Evolutionary conservation across 2,888 invertebrate species (phyloP).

Genomic region (Scaptomyza parva): DNA sequence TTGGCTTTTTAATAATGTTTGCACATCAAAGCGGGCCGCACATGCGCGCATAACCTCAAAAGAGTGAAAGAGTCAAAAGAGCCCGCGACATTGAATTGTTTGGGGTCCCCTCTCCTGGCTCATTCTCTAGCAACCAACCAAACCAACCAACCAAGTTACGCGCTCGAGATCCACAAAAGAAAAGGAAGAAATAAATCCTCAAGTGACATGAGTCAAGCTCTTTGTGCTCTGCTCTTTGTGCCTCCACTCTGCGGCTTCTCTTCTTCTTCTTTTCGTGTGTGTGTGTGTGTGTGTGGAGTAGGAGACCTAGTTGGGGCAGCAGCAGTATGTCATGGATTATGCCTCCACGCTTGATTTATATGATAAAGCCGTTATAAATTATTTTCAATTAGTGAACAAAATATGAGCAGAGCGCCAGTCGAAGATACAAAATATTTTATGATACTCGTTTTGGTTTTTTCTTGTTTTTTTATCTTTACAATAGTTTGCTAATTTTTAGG

Average conservation of each 20-base stretch:
- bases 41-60: conserved; percentile 50
- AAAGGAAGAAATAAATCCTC: conserved; percentile 80
- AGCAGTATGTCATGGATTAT: conserved; percentile 68
- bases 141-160: conserved; percentile 79
- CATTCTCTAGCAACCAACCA: too few relatives aligned
- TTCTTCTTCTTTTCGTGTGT: not conserved
- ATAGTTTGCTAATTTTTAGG: not conserved
- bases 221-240: conserved; percentile 56
- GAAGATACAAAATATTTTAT: conserved; percentile 4
- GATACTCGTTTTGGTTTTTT: not conserved
- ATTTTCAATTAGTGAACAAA: conserved; percentile 57
- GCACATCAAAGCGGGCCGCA: conserved; percentile 75
- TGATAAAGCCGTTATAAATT: conserved; percentile 66
- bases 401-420: conserved; percentile 67
- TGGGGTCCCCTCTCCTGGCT: conserved; percentile 14
- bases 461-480: too few relatives aligned
- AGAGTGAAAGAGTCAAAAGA: conserved; percentile 5
- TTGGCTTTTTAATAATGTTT: conserved; percentile 81
- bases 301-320: conserved; percentile 13
- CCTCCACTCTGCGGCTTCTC: conserved; percentile 29
- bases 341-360: conserved; percentile 66
- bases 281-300: too few relatives aligned
- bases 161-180: conserved; percentile 58
- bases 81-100: conserved; percentile 22
- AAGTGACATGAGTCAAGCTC: conserved; percentile 78